phyloP scores from a whole-genome alignment of 2,797 vertebrate genomes.

The Aulostomus chinensis region DNA sequence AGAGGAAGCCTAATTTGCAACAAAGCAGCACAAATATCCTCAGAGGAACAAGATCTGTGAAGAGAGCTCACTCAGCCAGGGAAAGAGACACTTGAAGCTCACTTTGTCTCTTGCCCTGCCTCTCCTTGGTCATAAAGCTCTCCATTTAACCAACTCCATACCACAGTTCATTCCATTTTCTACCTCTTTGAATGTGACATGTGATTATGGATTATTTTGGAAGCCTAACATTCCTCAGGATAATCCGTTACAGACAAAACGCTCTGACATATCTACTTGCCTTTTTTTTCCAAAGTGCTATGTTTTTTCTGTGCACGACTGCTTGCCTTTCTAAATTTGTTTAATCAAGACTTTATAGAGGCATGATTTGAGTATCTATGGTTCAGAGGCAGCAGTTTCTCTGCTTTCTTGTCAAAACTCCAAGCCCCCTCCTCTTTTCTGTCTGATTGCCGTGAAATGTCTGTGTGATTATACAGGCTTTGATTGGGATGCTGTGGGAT shows the following conservation, averaged over 20 bases:
- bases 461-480: slow-evolving; percentile 72
- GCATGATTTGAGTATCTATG: slow-evolving; percentile 69
- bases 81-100: slow-evolving; percentile 61
- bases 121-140: slow-evolving; percentile 66
- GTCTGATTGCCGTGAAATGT: slow-evolving; percentile 72
- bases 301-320: slow-evolving; percentile 45
- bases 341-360: slow-evolving; percentile 78
- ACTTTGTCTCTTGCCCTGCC: slow-evolving; percentile 67
- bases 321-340: slow-evolving; percentile 72
- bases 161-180: slow-evolving; percentile 73
- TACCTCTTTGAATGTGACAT: slow-evolving; percentile 74
- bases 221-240: slow-evolving; percentile 64
- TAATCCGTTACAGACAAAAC: slow-evolving; percentile 79
- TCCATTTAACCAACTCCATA: slow-evolving; percentile 64
- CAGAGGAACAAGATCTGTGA: slow-evolving; percentile 31
- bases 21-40: slow-evolving; percentile 58
- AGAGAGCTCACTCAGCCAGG: slow-evolving; percentile 45
- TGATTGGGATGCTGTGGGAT: slow-evolving; percentile 72
- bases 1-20: slow-evolving; percentile 57
- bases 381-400: slow-evolving; percentile 54
- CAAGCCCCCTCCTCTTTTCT: slow-evolving; percentile 33
- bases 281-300: slow-evolving; percentile 20
- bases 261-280: slow-evolving; percentile 63
- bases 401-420: slow-evolving; percentile 34
- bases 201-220: slow-evolving; percentile 75